These are phyloP conservation scores for Patella pellucida DNA, from an alignment of 2,888 invertebrate genomes.

Conservation along the genomic window DNA sequence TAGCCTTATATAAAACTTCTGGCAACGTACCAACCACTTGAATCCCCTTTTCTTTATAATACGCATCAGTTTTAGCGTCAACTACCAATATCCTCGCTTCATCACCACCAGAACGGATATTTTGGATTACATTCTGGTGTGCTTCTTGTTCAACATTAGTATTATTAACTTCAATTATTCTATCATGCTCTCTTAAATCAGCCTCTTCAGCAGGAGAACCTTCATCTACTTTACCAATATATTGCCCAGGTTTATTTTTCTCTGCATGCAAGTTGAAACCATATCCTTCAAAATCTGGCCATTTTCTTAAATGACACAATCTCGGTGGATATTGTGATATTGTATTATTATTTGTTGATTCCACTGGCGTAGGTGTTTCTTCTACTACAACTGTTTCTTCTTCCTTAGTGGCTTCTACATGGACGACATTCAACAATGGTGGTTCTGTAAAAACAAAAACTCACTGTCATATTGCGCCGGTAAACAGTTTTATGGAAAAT, in stretches of 20 bases:
- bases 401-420: neutral
- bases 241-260: slow-evolving; percentile 92
- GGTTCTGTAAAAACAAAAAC: neutral
- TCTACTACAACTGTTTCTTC: neutral
- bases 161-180: slow-evolving; percentile 84
- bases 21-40: slow-evolving; percentile 41
- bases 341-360: neutral
- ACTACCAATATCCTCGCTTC: slow-evolving; percentile 92
- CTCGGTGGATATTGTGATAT: slow-evolving; percentile 71
- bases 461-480: no score
- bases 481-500: no score
- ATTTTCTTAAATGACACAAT: slow-evolving; percentile 86
- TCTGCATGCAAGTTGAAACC: slow-evolving; percentile 99
- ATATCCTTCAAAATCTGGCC: slow-evolving; percentile 94
- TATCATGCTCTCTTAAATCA: slow-evolving; percentile 84
- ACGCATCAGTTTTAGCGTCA: slow-evolving; percentile 81
- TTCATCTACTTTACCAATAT: slow-evolving; percentile 92
- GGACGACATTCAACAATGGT: neutral
- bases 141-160: slow-evolving; percentile 90
- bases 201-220: slow-evolving; percentile 75
- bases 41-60: slow-evolving; percentile 77
- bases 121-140: slow-evolving; percentile 90
- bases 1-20: slow-evolving; percentile 33
- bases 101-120: slow-evolving; percentile 86
- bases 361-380: neutral